A percentile compares a stretch with the other conserved stretches of the same genome.
These are phyloP conservation scores for Cephus sareptanus DNA, from an alignment of 2,888 invertebrate species.

Conservation along the genomic window DNA sequence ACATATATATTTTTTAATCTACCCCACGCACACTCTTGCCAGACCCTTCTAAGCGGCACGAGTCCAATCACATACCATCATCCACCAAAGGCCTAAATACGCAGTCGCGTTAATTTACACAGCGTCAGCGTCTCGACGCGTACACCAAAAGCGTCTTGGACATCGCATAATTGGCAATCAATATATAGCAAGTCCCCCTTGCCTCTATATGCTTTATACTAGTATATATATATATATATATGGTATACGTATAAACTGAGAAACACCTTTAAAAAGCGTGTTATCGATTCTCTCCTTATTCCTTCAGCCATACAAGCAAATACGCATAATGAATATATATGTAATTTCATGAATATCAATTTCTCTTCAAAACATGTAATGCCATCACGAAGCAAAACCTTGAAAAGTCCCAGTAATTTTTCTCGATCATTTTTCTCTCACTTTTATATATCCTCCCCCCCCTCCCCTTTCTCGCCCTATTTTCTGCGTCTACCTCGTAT, in stretches of 20 bases:
- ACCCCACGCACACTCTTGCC: neutral
- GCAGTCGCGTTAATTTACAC: neutral
- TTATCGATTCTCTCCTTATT: neutral
- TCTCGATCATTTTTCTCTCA: neutral
- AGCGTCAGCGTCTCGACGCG: neutral
- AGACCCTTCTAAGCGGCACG: neutral
- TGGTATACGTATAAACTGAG: neutral
- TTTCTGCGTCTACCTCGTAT: neutral
- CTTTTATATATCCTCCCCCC: neutral
- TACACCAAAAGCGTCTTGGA: neutral
- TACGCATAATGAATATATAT: neutral
- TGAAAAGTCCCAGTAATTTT: neutral
- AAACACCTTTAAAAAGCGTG: neutral
- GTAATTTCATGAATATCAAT: neutral
- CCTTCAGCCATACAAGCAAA: neutral
- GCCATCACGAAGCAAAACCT: neutral
- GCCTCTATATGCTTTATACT: neutral
- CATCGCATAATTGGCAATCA: neutral
- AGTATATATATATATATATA: too few relatives aligned
- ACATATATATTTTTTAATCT: neutral
- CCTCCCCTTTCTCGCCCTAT: neutral
- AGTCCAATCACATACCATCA: neutral
- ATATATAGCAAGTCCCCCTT: neutral
- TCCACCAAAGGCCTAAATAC: neutral
- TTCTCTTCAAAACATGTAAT: neutral